Base-by-base conservation (phyloP, 1,140 invertebrate genomes). In the Drosophila ogumai region DNA sequence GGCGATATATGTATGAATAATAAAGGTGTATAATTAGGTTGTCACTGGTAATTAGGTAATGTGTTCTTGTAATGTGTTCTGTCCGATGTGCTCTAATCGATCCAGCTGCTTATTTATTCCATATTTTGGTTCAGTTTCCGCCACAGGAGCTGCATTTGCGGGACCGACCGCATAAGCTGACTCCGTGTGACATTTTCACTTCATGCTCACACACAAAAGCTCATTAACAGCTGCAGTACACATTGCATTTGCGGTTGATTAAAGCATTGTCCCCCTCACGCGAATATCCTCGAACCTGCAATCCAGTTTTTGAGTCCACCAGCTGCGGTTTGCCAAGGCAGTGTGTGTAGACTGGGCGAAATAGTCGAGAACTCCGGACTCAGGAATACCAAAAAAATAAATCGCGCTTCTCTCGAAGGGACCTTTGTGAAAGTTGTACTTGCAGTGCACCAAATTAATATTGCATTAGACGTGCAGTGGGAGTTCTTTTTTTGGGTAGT, bases 211-310 rank as follows among this genome's bases (percentile, higher is more conserved):
- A 57, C 28, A 60, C 17, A 57, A 60, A 52, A 44, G 68, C 61
- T 74, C 81, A 82, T 82, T 74, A 82, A 68, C 49, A 61, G 22
- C 49, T 64, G 73, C 41, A 43, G 25, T 46, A 31, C 50, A 67
- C 47, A 68, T 60, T 68, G 73, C 63, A 77, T 77, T 76, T 61
- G 68, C 64, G 43, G 64, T 47, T 49, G 79, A 75, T 84, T 84
- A 71, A 69, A 69, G 58, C 44, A 59, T 54, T 57, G 58, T 64
- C 34, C 40, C 25, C 10, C 31, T 34, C 17, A 52, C n/a, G 31
- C 22, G 46, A 41, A 54, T 59, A 47, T 41, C 28, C 54, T 22
- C 36, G 32, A 46, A 38, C 49, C 36, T 32, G 32, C 7, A 19
- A 22, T 25, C 25, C 13, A 54, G 22, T 34, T 61, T 7, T 46